Evolutionary conservation across 2,113 vertebrate species (phyloP), one percentile per base, ranked within the genome.

Genomic region (Tiliqua scincoides): DNA sequence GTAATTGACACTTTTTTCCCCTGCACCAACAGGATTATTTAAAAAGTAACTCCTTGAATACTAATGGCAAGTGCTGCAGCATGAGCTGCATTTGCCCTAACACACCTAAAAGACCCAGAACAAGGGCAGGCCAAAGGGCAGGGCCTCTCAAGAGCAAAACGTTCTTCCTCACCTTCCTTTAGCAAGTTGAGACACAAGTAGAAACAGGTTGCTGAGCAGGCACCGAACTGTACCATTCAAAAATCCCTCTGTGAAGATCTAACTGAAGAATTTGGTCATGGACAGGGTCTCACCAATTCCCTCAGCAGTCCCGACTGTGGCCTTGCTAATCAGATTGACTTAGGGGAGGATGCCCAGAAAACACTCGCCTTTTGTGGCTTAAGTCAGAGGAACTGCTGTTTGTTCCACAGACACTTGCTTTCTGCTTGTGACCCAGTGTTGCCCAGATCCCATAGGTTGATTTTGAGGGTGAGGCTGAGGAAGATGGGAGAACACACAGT

Each of bases 31-130:
- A 84, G 86, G 76, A 73, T 84, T 79, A 78, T 73, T 72, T 84
- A 48, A 84, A 73, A 62, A 54, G 57, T 30, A 88, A 73, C 48
- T 71, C 81, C 81, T 72, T 87, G 81, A 83, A 83, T 87, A 87
- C 80, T 87, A 83, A 87, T 83, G 17, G 68, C 48, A 65, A 83
- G 23, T 71, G n/a, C 74, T 54, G 81, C 74, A 35, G 82, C 68
- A 57, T 37, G 27, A n/a, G n/a, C 71, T 30, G n/a, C 17, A 65
- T 67, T 65, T 52, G 25, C n/a, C 25, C n/a, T 61, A 48, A 48
- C 4, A 32, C 62, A 83, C 10, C 52, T 12, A 81, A 79, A 79
- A 72, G 68, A n/a, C 32, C 35, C 35, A 84, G 54, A 43, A 82
- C 52, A 43, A 30, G 65, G 40, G 10, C n/a, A 72, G 67, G 9